Evolutionary conservation across 2,797 vertebrate genomes (phyloP), one percentile per base, ranked within the genome.

Genomic region (Gymnothorax javanicus): DNA sequence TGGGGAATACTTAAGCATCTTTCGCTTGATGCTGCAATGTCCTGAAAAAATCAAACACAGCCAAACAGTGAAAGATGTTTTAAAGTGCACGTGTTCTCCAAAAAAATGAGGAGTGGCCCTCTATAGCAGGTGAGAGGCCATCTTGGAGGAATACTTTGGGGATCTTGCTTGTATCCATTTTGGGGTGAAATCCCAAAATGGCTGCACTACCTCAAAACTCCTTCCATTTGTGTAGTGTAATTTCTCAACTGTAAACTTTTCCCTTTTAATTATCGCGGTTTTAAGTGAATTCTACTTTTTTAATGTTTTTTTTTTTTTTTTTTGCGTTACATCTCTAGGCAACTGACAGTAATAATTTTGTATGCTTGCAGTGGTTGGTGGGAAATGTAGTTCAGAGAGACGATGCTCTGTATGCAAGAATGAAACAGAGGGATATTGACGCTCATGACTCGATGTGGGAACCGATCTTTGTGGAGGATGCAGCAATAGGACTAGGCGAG

Each of bases 381-480:
- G 96, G 96, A 62, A 97, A 94, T 89, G 95, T 96, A 73, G 95
- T 97, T 85, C 95, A 96, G 91, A 94, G 96, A 94, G 96, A 96
- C 73, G 96, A 96, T 88, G 95, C 95, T 77, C 90, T 97, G 89
- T 97, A 96, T 85, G 95, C 95, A 85, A 94, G 96, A 92, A 97
- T 96, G 96, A 97, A 96, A 89, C 95, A 96, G 89, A 94, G 96
- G 89, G 96, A 97, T 86, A 94, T 96, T 7, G 96, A 96, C 54
- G 95, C 93, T 27, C 95, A 96, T 83, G 95, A 96, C 88, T 92
- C 96, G 0, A 94, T 97, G 94, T 97, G 96, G 96, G 96, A 97
- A 81, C 96, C 96, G 0, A 96, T 97, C 90, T 97, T 97, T 92
- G 92, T 97, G 92, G 96, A 96, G 71, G 96, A 97, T 33, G 94